Conservation (phyloP, 2,888 invertebrate species). For the Lasius fuliginosus region DNA sequence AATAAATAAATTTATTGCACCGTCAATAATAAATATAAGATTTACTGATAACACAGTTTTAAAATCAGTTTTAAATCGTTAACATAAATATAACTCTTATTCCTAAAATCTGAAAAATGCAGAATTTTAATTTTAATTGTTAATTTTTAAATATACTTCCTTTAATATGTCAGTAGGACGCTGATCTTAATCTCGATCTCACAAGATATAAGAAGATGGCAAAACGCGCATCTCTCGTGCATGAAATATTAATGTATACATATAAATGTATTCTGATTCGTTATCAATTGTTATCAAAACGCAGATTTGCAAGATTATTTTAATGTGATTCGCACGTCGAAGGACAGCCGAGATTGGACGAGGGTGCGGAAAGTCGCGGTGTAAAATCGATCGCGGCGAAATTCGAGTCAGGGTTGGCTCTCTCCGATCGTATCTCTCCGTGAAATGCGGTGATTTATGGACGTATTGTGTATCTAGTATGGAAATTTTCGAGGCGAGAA, state of each 20-base stretch:
- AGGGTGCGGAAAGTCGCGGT: slow-evolving; percentile 43
- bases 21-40: background rate
- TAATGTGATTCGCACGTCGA: slow-evolving; percentile 33
- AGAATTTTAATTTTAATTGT: background rate
- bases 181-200: background rate
- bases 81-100: background rate
- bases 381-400: slow-evolving; percentile 65
- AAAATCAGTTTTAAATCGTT: background rate
- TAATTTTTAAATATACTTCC: background rate
- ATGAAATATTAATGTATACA: background rate
- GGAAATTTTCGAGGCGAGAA: slow-evolving; percentile 72
- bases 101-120: background rate
- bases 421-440: slow-evolving; percentile 65
- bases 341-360: slow-evolving; percentile 26
- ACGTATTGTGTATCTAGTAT: slow-evolving; percentile 66
- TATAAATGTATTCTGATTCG: background rate
- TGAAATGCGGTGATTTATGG: slow-evolving; percentile 67
- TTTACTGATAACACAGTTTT: background rate
- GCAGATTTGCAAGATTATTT: slow-evolving; percentile 31
- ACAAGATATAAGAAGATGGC: background rate
- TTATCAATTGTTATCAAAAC: slow-evolving; percentile 17
- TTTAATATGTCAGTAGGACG: background rate
- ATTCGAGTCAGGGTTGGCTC: slow-evolving; percentile 58
- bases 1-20: background rate
- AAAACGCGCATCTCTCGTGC: too few relatives aligned